Percentiles rank a stretch among this genome's conserved stretches.
Conservation (phyloP, 2,113 vertebrate genomes). For the Callopanchax toddi region DNA sequence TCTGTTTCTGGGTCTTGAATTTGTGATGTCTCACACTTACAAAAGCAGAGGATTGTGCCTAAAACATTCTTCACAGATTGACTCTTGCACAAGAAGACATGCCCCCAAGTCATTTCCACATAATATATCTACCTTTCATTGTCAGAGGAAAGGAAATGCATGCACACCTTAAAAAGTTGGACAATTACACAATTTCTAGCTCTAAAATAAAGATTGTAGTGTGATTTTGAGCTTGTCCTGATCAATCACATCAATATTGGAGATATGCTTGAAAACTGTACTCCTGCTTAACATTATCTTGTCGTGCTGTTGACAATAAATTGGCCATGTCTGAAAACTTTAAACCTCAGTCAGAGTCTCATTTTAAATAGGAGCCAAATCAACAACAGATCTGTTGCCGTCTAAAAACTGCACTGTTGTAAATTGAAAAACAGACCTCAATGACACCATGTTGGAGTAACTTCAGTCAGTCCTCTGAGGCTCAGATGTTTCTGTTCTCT, state of each 20-base stretch:
- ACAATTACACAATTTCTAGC: not conserved
- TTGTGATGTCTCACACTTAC: not conserved
- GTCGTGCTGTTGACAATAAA: no score
- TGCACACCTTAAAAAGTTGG: not conserved
- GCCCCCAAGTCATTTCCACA: no score
- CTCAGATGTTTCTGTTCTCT: conserved; percentile 38
- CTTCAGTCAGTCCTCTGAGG: conserved; percentile 43
- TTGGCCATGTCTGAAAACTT: not conserved
- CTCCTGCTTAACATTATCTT: no score
- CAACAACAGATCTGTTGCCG: conserved; percentile 21
- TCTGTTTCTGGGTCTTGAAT: not conserved
- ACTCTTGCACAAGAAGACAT: no score
- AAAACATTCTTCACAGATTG: not conserved
- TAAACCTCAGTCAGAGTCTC: not conserved
- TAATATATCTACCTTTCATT: not conserved
- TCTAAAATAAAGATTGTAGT: conserved; percentile 1
- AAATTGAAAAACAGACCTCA: conserved; percentile 34
- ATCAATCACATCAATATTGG: not conserved
- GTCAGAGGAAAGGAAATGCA: not conserved
- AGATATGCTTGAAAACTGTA: no score
- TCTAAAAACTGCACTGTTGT: conserved; percentile 28
- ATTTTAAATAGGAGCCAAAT: conserved; percentile 10
- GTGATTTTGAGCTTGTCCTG: no score
- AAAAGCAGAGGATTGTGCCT: not conserved
- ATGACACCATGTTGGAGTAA: conserved; percentile 40